A percentile compares a stretch with the other conserved stretches of the same genome.
phyloP scores from a whole-genome alignment of 2,113 vertebrate genomes.

The Oreotrochilus melanogaster region DNA sequence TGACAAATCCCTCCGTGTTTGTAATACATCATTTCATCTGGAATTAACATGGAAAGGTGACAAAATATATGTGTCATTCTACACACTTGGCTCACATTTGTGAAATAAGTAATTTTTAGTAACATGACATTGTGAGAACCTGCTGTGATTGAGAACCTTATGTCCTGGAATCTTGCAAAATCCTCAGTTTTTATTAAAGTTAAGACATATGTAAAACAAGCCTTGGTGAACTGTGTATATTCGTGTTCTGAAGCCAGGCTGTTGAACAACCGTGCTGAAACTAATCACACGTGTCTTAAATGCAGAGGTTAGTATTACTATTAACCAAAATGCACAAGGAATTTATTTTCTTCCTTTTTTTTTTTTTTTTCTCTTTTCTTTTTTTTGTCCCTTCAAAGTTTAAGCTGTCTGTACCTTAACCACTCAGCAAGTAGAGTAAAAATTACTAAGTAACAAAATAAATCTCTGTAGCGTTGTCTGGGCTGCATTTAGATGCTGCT shows the following conservation, averaged over 20 bases:
- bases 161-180: background rate
- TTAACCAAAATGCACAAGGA: background rate
- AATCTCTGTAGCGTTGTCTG: background rate
- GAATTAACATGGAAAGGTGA: background rate
- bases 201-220: background rate
- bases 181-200: background rate
- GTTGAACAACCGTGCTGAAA: background rate
- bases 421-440: background rate
- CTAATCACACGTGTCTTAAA: background rate
- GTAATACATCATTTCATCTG: background rate
- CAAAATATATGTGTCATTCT: background rate
- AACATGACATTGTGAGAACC: background rate
- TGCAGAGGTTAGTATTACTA: background rate
- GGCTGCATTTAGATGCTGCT: background rate
- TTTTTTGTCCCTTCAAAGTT: fast-evolving
- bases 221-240: background rate
- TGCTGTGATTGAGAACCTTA: background rate
- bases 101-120: background rate
- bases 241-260: background rate
- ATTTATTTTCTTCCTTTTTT: background rate
- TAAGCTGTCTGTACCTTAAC: background rate
- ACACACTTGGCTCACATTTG: background rate
- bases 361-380: fast-evolving
- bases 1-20: background rate
- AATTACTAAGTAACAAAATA: background rate